A percentile compares a stretch with the other conserved stretches of the same genome.
Conservation (phyloP, 2,888 invertebrate genomes). For the Drosophila greeni region DNA sequence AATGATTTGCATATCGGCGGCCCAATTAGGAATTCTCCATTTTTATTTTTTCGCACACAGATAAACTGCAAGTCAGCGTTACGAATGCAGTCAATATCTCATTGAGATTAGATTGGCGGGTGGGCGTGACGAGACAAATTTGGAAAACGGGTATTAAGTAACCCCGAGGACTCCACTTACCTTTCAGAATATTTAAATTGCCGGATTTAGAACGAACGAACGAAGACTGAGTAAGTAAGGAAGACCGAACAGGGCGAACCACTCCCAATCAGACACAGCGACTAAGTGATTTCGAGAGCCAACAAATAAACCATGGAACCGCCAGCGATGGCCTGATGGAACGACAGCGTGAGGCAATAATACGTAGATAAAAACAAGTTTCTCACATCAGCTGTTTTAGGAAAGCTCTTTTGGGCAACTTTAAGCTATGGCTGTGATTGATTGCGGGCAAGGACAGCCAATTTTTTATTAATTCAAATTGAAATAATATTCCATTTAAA, state of each 20-base stretch:
- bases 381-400: constrained; percentile 47
- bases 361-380: constrained; percentile 65
- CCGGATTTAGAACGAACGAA: constrained; percentile 39
- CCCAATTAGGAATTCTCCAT: constrained; percentile 18
- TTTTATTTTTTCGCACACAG: constrained; percentile 16
- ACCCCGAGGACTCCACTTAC: constrained; percentile 42
- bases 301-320: constrained; percentile 26
- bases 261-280: constrained; percentile 55
- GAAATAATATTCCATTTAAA: neutral
- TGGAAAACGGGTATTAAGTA: constrained; percentile 23
- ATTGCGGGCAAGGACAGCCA: neutral
- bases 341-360: constrained; percentile 46
- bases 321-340: constrained; percentile 47
- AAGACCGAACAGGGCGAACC: constrained; percentile 54
- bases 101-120: constrained; percentile 7
- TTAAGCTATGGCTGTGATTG: constrained; percentile 24
- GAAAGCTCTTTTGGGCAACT: constrained; percentile 34
- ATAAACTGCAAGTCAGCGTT: constrained; percentile 47
- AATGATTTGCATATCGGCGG: constrained; percentile 11
- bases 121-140: neutral
- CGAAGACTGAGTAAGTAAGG: constrained; percentile 28
- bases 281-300: constrained; percentile 53
- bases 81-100: constrained; percentile 3
- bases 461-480: neutral
- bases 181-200: constrained; percentile 50